Evolutionary conservation across 2,797 vertebrate species (phyloP).

Genomic region (Periparus ater): DNA sequence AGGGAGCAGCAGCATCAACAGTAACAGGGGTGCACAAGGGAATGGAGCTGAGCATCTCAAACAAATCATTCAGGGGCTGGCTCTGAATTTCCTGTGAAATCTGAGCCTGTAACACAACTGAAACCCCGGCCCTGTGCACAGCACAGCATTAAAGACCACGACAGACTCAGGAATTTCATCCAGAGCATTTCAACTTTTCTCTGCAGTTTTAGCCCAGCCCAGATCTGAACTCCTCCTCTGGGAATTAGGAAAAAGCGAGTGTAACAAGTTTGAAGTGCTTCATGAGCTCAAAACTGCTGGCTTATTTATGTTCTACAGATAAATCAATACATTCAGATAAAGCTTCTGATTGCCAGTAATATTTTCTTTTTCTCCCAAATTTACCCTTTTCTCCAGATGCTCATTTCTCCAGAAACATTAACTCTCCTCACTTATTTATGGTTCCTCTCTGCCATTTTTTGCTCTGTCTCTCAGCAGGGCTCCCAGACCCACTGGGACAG

Average conservation of each 20-base stretch:
- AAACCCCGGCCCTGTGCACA: neutral
- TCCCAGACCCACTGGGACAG: neutral
- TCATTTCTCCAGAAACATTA: constrained; percentile 35
- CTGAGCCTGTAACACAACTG: neutral
- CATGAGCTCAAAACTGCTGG: neutral
- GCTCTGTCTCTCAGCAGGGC: neutral
- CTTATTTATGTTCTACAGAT: neutral
- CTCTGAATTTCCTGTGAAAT: neutral
- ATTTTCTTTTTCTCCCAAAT: neutral
- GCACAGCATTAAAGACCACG: neutral
- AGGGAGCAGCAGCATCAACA: neutral
- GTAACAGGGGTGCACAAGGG: neutral
- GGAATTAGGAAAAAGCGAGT: neutral
- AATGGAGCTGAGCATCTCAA: neutral
- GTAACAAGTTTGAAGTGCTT: neutral
- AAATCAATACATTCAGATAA: constrained; percentile 2
- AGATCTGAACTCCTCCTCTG: neutral
- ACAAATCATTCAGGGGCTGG: neutral
- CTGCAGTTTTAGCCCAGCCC: neutral
- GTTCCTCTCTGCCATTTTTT: neutral
- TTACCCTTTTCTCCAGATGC: neutral
- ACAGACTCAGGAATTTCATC: neutral
- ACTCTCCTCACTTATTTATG: neutral
- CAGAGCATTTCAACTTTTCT: neutral
- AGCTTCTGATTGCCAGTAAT: neutral